Evolutionary conservation across 2,113 vertebrate genomes (phyloP), one percentile per base, ranked within the genome.

Genomic region (Brienomyrus longianalis): DNA sequence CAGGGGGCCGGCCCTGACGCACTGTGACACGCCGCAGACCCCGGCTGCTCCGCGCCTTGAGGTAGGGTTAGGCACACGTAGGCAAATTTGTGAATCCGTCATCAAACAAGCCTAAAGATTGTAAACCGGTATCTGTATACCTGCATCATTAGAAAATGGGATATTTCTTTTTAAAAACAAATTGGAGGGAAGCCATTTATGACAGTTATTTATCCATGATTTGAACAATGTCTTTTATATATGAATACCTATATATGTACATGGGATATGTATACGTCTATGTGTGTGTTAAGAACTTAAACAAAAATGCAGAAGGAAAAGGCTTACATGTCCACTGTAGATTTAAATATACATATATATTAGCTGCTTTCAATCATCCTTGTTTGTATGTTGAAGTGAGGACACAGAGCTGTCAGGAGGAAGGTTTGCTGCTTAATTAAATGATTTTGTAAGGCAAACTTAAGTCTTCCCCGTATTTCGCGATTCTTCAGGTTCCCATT

Each of bases 181-280:
- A 93, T 86, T 90, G 90, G 89, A 93, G 89, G 92, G 92, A 91
- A 90, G 90, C 92, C 91, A 94, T 95, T 94, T 95, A 93, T 91
- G 91, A 91, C 90, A 92, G 89, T 94, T 92, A 90, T 93, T 92
- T 93, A 93, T 92, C 88, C 89, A 45, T 93, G 94, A 95, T 95
- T 94, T 94, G 94, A 95, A 93, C 92, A 93, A 94, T 95, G 94
- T 94, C 91, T 95, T 96, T 96, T 95, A 94, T 94, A 94, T 93
- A 93, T 27, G 52, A n/a, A 45, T 86, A 86, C 17, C 5, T 62
- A 93, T 94, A 92, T 94, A 90, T 94, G 92, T 92, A 89, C 91
- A 90, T 85, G 90, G 90, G 91, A 90, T 88, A 92, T 95, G 92
- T 95, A 92, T 94, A 94, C 92, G 94, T 95, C 59, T 92, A 88